Percentiles rank a stretch among this genome's conserved stretches.
These are phyloP conservation scores for Psittacula echo DNA, from an alignment of 2,797 vertebrate genomes.

Conservation along the genomic window DNA sequence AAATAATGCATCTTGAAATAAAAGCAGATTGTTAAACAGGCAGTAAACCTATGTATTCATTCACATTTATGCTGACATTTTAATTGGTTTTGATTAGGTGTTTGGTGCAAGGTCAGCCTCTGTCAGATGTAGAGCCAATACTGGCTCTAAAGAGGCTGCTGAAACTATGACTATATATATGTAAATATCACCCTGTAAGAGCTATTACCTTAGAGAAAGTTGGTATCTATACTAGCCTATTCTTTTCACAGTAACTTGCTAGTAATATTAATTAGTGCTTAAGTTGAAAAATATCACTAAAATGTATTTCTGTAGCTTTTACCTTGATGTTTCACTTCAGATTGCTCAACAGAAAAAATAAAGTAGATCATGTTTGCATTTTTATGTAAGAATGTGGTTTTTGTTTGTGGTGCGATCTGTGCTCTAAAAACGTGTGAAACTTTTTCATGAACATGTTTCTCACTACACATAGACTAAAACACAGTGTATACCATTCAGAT, in stretches of 20 bases:
- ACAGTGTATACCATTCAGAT: background rate
- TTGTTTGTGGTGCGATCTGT: background rate
- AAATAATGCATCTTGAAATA: background rate
- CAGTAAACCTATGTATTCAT: background rate
- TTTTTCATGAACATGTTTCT: background rate
- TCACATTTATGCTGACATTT: background rate
- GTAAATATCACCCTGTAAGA: background rate
- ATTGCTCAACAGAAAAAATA: background rate
- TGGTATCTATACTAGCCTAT: background rate
- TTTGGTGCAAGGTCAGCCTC: background rate
- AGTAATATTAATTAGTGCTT: background rate
- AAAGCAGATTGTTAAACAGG: background rate
- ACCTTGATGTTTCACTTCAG: background rate
- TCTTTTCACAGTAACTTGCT: background rate
- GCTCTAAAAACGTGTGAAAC: background rate
- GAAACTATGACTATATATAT: background rate
- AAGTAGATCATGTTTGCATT: background rate
- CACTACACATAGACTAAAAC: background rate
- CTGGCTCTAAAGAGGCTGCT: background rate
- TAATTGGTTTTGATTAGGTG: background rate
- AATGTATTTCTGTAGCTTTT: background rate
- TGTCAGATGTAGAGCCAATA: background rate
- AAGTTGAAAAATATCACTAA: background rate
- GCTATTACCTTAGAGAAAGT: background rate
- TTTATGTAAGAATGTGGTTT: background rate